phyloP scores from a whole-genome alignment of 1,140 invertebrate species.

The Eupristina koningsbergeri region DNA sequence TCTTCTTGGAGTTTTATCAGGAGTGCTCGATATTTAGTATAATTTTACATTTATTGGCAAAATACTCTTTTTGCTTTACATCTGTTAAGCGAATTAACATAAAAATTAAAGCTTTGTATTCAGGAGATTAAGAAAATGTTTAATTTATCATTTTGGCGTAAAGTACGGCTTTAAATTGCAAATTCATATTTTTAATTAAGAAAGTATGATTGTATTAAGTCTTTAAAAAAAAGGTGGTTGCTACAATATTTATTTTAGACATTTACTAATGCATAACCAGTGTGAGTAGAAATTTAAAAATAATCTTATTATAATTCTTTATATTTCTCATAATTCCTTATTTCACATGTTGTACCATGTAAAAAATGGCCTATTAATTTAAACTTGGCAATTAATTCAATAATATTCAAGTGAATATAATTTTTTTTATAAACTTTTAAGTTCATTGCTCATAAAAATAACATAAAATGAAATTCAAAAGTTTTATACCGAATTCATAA shows the following conservation, averaged over 20 bases:
- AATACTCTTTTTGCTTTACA: slow-evolving; percentile 12
- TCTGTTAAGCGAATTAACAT: slow-evolving; percentile 16
- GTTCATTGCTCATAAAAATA: no score
- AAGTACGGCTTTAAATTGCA: slow-evolving; percentile 23
- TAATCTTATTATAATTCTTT: not conserved
- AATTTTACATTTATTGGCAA: not conserved
- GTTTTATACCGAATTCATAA: no score
- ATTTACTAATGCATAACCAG: not conserved
- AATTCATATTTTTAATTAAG: slow-evolving; percentile 33
- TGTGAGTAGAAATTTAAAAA: not conserved
- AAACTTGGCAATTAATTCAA: no score
- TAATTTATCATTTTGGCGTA: slow-evolving; percentile 25
- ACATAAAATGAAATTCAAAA: no score
- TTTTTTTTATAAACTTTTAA: no score
- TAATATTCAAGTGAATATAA: no score
- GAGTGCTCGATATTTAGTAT: not conserved
- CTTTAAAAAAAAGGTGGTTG: not conserved
- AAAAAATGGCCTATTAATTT: no score
- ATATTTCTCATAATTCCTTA: no score
- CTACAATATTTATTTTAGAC: not conserved
- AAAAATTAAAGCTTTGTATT: slow-evolving; percentile 15
- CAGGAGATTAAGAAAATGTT: slow-evolving; percentile 27
- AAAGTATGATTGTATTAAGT: not conserved
- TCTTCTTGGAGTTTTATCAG: not conserved
- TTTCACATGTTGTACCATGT: no score